Percentiles rank a stretch among this genome's conserved stretches.
These are phyloP conservation scores for Bombus picipes DNA, from an alignment of 1,140 invertebrate species.

Conservation along the genomic window DNA sequence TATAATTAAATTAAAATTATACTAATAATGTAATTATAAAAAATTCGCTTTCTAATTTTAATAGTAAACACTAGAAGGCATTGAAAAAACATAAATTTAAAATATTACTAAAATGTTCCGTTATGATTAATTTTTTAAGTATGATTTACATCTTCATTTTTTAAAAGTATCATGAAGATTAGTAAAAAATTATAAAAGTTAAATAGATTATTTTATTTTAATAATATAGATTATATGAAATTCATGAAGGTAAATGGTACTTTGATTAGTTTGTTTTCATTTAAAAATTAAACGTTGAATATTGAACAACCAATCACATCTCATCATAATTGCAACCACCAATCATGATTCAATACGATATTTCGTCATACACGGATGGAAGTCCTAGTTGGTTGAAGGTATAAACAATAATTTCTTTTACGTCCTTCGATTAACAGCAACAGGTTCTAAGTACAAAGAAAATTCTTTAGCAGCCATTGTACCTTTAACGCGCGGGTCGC, in stretches of 20 bases:
- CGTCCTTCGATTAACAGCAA: constrained; percentile 47
- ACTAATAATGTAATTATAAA: neutral
- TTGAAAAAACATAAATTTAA: neutral
- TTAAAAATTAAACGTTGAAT: constrained; percentile 35
- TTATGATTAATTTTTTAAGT: neutral
- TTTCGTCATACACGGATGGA: constrained; percentile 4
- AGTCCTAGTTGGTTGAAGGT: constrained; percentile 42
- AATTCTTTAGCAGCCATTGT: constrained; percentile 25
- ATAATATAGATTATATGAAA: neutral
- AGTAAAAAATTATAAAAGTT: neutral
- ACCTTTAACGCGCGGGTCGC: constrained; percentile 54
- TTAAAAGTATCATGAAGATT: neutral
- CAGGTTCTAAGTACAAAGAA: constrained; percentile 53
- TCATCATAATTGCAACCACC: neutral
- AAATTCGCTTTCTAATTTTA: neutral
- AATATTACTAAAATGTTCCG: neutral
- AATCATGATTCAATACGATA: constrained; percentile 15
- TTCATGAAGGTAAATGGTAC: neutral
- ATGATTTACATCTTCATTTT: neutral
- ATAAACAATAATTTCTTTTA: constrained; percentile 48
- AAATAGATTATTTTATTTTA: neutral
- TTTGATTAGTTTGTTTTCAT: neutral
- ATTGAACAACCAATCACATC: neutral
- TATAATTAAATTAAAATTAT: neutral
- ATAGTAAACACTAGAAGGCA: neutral